phyloP scores from a whole-genome alignment of 2,797 vertebrate species.

The Amblyraja radiata region DNA sequence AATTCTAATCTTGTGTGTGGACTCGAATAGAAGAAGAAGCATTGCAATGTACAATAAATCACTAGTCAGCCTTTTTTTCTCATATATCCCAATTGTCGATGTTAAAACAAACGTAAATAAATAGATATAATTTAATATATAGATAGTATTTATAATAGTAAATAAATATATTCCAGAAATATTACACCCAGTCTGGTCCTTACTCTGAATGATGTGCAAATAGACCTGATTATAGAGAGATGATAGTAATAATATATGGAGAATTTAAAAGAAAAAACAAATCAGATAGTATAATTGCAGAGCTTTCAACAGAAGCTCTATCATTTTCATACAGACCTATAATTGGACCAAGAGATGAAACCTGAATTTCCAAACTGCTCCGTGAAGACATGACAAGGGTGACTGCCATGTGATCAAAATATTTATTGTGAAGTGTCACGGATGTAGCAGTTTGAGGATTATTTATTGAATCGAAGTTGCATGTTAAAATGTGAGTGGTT shows the following conservation, averaged over 20 bases:
- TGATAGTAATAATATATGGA: slow-evolving; percentile 27
- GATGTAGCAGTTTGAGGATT: slow-evolving; percentile 21
- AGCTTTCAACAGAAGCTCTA: slow-evolving; percentile 3
- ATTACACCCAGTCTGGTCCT: neutral
- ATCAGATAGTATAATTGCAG: slow-evolving; percentile 33
- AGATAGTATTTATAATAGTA: neutral
- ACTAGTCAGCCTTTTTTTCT: neutral
- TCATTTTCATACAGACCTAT: slow-evolving; percentile 35
- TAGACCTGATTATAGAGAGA: slow-evolving; percentile 16
- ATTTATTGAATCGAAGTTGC: neutral
- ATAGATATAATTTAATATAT: too few relatives aligned
- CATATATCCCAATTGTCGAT: slow-evolving; percentile 12
- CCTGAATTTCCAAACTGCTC: slow-evolving; percentile 6
- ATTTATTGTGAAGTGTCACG: slow-evolving; percentile 8
- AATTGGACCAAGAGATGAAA: slow-evolving; percentile 14
- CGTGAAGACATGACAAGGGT: slow-evolving; percentile 11
- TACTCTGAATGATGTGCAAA: slow-evolving; percentile 24
- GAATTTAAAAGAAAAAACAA: slow-evolving; percentile 28
- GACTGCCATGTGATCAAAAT: slow-evolving; percentile 23
- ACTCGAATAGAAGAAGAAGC: too few relatives aligned
- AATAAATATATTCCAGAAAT: slow-evolving; percentile 15
- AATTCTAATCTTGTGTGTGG: too few relatives aligned
- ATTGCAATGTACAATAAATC: slow-evolving; percentile 13
- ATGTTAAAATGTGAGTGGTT: slow-evolving; percentile 15
- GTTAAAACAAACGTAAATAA: neutral